Evolutionary conservation across 2,888 invertebrate genomes (phyloP), one percentile per base, ranked within the genome.

Genomic region (Metopia argyrocephala): DNA sequence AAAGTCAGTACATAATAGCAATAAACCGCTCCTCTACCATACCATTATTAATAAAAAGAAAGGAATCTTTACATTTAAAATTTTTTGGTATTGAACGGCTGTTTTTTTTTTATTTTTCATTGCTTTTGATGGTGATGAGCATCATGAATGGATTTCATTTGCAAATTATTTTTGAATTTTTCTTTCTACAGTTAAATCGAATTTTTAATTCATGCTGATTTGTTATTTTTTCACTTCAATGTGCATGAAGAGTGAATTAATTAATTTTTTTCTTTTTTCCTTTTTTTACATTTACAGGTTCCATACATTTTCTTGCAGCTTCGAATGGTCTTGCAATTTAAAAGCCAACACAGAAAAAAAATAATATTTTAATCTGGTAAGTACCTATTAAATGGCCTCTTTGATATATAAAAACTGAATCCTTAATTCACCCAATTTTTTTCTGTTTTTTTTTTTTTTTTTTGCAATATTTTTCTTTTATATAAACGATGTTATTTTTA

Each of bases 321-420:
- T 38, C 15, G 15, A 3, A 38, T 2, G 5, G 38, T 3, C 38
- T 38, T 38, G 6, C 1, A 3, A 38, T 38, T 1, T 38, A 15
- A 38, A 38, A 38, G 38, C 12, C 38, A 38, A 38, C 9, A 38
- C 56, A n/a, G 27, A n/a, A 20, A 23, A 38, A 45, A 52, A 50
- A 15, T 38, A 31, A 31, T 12, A 23, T 27, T 46, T 31, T 46
- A 69, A 62, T 46, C 61, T 25, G 76, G 76, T 76, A 69, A 76
- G 76, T 76, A 38, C 38, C 38, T 38, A 38, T 38, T 38, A 15
- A 38, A 38, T 12, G 38, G 38, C 9, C 15, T 12, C 9, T 38
- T 38, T 38, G 15, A 38, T 12, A 38, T 38, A 15, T 38, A 38
- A 38, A 38, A 15, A n/a, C n/a, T 38, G 15, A 38, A 38, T 4